These are phyloP conservation scores for Limnephilus marmoratus DNA, from an alignment of 2,888 invertebrate genomes.

Conservation along the genomic window DNA sequence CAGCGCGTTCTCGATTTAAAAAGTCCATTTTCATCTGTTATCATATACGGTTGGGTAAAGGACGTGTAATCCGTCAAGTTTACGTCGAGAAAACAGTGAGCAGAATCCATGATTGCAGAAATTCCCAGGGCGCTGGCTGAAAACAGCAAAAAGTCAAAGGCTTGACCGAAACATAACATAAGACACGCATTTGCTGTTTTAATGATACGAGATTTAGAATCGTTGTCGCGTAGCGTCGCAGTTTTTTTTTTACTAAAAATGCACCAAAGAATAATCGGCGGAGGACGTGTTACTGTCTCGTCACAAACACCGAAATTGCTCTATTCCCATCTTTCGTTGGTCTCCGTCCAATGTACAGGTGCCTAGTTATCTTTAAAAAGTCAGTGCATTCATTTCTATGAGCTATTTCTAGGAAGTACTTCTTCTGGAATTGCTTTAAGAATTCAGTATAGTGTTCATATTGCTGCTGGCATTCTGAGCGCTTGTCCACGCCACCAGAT, in stretches of 20 bases:
- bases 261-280: neutral
- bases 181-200: constrained; percentile 21
- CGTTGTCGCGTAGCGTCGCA: neutral
- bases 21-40: constrained; percentile 9
- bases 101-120: neutral
- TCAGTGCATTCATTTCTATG: neutral
- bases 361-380: neutral
- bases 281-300: neutral
- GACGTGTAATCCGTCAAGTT: constrained; percentile 28
- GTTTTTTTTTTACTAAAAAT: neutral
- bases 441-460: neutral
- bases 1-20: constrained; percentile 16
- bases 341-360: neutral
- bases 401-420: neutral
- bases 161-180: constrained; percentile 8
- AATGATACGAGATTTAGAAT: constrained; percentile 19
- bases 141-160: neutral
- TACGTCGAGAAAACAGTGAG: neutral
- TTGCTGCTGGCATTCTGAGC: neutral
- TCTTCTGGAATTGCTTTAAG: neutral
- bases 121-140: constrained; percentile 16
- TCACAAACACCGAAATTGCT: neutral
- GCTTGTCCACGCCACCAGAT: neutral
- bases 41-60: constrained; percentile 3
- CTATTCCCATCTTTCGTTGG: neutral